Evolutionary conservation across 2,888 invertebrate species (phyloP).

Genomic region (Phengaris arion): DNA sequence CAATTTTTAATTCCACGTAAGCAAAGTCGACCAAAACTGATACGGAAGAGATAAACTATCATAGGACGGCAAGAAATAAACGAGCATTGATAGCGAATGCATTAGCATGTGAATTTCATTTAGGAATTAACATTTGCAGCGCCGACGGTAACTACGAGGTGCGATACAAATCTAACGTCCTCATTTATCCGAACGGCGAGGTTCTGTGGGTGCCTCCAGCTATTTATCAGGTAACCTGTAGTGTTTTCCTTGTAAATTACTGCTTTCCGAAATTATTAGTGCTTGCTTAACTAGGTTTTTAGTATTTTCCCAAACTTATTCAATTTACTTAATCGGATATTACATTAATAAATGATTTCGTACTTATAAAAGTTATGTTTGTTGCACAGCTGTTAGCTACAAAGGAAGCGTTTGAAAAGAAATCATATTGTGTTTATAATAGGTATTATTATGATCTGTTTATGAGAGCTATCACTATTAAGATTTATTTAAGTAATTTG

Average conservation of each 20-base stretch:
- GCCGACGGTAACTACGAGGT: conserved; percentile 99
- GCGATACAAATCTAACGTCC: conserved; percentile 98
- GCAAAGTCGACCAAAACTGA: conserved; percentile 15
- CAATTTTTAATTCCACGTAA: conserved; percentile 8
- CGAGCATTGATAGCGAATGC: conserved; percentile 7
- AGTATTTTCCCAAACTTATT: background rate
- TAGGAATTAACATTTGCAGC: conserved; percentile 75
- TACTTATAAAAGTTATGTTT: background rate
- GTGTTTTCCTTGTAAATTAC: background rate
- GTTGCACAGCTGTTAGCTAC: background rate
- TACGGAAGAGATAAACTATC: conserved; percentile 14
- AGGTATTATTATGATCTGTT: background rate
- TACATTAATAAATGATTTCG: background rate
- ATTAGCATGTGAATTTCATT: conserved; percentile 19
- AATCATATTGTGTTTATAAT: background rate
- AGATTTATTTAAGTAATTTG: background rate
- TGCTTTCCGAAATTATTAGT: background rate
- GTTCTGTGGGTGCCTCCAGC: conserved; percentile 99
- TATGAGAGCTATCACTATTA: background rate
- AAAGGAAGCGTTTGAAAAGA: background rate
- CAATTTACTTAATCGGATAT: too few species aligned
- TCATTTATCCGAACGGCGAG: conserved; percentile 97
- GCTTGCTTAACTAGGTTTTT: background rate
- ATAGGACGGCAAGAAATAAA: conserved; percentile 20
- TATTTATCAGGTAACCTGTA: conserved; percentile 89